These are phyloP conservation scores for Galeopsomyia nigrocyanea DNA, from an alignment of 2,888 invertebrate genomes.

Conservation along the genomic window DNA sequence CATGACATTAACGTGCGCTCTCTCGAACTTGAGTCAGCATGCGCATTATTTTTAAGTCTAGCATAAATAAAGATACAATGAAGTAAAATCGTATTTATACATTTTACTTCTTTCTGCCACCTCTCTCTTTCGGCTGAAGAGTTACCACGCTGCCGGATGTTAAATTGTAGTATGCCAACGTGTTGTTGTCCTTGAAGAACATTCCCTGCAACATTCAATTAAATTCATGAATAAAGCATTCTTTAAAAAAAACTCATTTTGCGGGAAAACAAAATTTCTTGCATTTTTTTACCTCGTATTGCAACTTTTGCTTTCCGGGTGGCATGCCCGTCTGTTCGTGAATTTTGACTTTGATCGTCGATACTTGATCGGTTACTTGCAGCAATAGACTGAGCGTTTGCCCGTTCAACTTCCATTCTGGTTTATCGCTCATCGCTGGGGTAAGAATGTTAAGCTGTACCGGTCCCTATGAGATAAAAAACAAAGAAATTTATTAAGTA, in stretches of 20 bases:
- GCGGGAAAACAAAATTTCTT: background rate
- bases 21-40: too few relatives aligned
- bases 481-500: too few relatives aligned
- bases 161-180: conserved; percentile 96
- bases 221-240: conserved; percentile 3
- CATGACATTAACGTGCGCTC: too few relatives aligned
- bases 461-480: conserved; percentile 72
- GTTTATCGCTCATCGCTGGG: conserved; percentile 87
- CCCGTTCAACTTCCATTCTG: conserved; percentile 96
- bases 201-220: conserved; percentile 80
- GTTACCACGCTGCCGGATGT: conserved; percentile 86
- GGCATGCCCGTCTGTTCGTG: conserved; percentile 92
- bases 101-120: conserved; percentile 93
- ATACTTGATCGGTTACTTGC: conserved; percentile 83
- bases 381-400: conserved; percentile 85
- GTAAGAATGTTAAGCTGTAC: conserved; percentile 86
- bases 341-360: conserved; percentile 88
- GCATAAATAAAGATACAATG: background rate
- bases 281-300: conserved; percentile 83
- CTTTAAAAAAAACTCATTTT: background rate
- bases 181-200: conserved; percentile 97
- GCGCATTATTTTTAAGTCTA: too few relatives aligned
- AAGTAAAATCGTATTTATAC: background rate
- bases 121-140: conserved; percentile 95
- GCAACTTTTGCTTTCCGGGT: conserved; percentile 96